Evolutionary conservation across 1,140 invertebrate genomes (phyloP).

Genomic region (Pseudomyrmex sp.): DNA sequence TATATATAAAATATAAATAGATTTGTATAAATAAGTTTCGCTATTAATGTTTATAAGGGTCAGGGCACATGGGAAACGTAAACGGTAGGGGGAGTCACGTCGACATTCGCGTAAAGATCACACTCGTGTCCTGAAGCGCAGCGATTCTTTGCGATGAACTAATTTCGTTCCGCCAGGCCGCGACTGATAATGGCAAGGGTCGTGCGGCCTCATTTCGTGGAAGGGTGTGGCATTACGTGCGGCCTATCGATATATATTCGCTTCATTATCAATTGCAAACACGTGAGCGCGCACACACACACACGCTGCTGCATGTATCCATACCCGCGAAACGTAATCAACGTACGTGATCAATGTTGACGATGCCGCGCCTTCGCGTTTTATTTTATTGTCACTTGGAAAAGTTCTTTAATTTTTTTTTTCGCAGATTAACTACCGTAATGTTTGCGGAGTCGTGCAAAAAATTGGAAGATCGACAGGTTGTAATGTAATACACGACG

Average conservation of each 20-base stretch:
- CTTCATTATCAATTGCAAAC: conserved; percentile 64
- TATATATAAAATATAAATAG: background rate
- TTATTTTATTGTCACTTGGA: background rate
- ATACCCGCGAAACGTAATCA: no score
- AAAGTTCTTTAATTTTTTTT: no score
- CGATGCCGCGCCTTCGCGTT: conserved; percentile 47
- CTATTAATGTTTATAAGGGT: background rate
- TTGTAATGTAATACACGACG: conserved; percentile 1
- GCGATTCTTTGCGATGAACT: background rate
- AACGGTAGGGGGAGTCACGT: background rate
- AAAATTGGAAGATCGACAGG: background rate
- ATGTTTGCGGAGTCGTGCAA: no score
- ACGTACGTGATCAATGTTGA: conserved; percentile 1
- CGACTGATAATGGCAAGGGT: conserved; percentile 36
- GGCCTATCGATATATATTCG: conserved; percentile 51
- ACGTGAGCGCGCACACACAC: conserved; percentile 29
- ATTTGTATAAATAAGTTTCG: background rate
- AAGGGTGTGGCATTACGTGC: conserved; percentile 63
- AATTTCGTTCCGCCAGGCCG: conserved; percentile 14
- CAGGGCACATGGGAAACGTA: background rate
- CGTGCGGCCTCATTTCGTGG: conserved; percentile 30
- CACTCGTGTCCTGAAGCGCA: background rate
- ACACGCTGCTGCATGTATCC: background rate
- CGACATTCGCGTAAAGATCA: conserved; percentile 19
- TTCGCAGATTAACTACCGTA: no score